Conservation (phyloP, 2,888 invertebrate genomes). For the Aspidapion aeneum region DNA sequence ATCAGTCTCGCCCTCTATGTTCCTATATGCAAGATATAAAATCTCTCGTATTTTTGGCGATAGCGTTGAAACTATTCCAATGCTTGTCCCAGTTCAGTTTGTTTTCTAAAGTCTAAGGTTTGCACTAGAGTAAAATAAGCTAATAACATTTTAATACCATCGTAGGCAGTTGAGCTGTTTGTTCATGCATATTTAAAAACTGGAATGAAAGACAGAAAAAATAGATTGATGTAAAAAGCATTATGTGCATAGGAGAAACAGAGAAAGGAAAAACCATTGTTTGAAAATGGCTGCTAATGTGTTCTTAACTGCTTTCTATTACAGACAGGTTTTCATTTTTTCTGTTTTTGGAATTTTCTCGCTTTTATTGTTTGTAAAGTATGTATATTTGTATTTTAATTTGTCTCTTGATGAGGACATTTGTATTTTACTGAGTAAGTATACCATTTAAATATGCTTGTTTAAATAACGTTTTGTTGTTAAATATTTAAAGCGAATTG, state of each 20-base stretch:
- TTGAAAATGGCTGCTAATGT: background rate
- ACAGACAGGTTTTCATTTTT: background rate
- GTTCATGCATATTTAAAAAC: slow-evolving; percentile 20
- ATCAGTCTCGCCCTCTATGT: too few relatives aligned
- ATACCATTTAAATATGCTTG: too few relatives aligned
- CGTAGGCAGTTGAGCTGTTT: slow-evolving; percentile 21
- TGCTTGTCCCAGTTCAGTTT: too few relatives aligned
- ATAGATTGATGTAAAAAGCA: too few relatives aligned
- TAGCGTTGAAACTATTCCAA: too few relatives aligned
- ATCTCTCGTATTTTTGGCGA: too few relatives aligned
- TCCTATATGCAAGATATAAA: too few relatives aligned
- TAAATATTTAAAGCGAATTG: too few relatives aligned
- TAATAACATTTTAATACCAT: slow-evolving; percentile 25
- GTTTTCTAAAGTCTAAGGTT: background rate
- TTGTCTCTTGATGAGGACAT: background rate
- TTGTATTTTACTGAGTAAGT: background rate
- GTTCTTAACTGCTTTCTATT: background rate
- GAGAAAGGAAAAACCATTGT: background rate
- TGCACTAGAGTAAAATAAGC: slow-evolving; percentile 18
- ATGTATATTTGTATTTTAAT: too few relatives aligned
- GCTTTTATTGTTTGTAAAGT: too few relatives aligned
- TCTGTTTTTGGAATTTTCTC: too few relatives aligned
- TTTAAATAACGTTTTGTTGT: background rate
- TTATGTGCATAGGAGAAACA: too few relatives aligned
- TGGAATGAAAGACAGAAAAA: background rate